Evolutionary conservation across 2,888 invertebrate genomes (phyloP), one percentile per base, ranked within the genome.

Genomic region (Limenitis camilla): DNA sequence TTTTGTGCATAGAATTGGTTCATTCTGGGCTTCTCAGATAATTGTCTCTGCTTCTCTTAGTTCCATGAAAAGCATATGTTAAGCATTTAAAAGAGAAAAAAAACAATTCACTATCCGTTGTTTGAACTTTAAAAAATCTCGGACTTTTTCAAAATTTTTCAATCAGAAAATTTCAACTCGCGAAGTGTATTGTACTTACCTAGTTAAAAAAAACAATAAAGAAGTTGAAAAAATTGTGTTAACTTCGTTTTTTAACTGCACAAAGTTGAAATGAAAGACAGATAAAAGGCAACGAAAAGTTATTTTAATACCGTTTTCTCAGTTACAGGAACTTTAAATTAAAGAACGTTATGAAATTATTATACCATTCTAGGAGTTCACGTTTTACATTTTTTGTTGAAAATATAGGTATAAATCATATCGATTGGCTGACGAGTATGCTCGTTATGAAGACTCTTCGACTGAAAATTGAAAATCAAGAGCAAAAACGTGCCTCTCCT

Each of bases 401-500:
- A 50, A n/a, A n/a, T n/a, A 31, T 38, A 9, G 32, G 38, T 35
- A 39, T 42, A 31, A 32, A 6, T 39, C 8, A 9, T 7, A 44
- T 49, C 42, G 28, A 48, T 40, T 28, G 40, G 33, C 11, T 27
- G 38, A 49, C 38, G 39, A 36, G 40, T n/a, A 41, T 31, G 28
- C 52, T 55, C 55, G 49, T 52, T 52, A 55, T 52, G 40, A 38
- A 40, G 45, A 11, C 45, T 49, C 42, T 40, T 53, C 35, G 45
- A 39, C 43, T 39, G 46, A 31, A 30, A 53, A 45, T 53, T 36
- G 29, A 29, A 51, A 49, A 49, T 52, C 42, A 39, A 49, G 52
- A 42, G 53, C 40, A 49, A 53, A 56, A 56, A 53, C 49, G 49
- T 53, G 56, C 49, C 49, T 50, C 46, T 46, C 40, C 35, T 49